Evolutionary conservation across 2,113 vertebrate species (phyloP).

Genomic region (Grammomys dolichurus): DNA sequence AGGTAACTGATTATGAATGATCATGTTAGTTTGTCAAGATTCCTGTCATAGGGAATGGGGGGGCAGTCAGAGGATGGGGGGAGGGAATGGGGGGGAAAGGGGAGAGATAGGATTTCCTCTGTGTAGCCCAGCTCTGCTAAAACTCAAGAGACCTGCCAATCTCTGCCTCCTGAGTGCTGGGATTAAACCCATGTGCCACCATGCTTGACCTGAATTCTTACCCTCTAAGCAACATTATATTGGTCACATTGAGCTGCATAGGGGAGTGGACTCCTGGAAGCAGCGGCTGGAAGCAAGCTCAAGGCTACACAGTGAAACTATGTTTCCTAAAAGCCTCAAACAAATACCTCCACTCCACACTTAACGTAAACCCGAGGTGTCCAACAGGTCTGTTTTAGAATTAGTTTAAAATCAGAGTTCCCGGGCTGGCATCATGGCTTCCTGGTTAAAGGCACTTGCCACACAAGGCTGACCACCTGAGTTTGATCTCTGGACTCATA

Average conservation of each 20-base stretch:
- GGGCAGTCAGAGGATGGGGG: too few relatives aligned
- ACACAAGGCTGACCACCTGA: neutral
- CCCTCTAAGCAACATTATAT: neutral
- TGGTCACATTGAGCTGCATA: neutral
- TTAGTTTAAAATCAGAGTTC: neutral
- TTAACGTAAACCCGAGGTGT: conserved; percentile 25
- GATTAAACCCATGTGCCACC: neutral
- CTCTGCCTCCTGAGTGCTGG: neutral
- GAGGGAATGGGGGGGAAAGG: neutral
- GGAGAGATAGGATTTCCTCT: neutral
- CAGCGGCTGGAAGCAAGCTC: neutral
- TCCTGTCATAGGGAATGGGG: neutral
- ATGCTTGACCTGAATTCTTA: neutral
- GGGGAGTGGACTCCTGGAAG: neutral
- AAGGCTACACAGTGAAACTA: neutral
- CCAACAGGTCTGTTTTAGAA: neutral
- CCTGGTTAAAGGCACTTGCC: neutral
- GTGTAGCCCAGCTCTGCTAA: neutral
- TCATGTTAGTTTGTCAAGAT: conserved; percentile 4
- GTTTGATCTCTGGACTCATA: neutral
- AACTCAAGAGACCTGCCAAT: neutral
- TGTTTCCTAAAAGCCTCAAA: neutral
- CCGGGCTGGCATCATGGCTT: neutral
- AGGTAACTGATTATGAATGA: neutral
- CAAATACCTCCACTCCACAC: neutral